Conservation (phyloP, 2,113 vertebrate species). For the Paralichthys olivaceus region DNA sequence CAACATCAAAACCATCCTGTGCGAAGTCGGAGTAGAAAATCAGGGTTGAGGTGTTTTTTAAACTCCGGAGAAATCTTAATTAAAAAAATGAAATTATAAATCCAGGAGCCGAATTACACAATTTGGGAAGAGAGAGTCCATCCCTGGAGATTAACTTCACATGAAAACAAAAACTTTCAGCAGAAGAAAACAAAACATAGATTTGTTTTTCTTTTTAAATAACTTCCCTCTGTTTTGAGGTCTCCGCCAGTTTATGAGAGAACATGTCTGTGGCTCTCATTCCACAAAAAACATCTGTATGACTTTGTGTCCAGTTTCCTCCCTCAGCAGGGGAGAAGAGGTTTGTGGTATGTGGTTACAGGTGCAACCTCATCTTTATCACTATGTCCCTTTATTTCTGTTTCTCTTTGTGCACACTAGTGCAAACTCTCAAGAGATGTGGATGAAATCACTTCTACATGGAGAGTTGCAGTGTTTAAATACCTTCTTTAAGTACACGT, state of each 20-base stretch:
- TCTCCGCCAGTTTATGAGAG: slow-evolving; percentile 76
- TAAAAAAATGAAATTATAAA: slow-evolving; percentile 58
- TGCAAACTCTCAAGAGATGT: slow-evolving; percentile 50
- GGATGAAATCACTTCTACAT: slow-evolving; percentile 37
- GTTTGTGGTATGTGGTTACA: slow-evolving; percentile 50
- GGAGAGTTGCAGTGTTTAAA: slow-evolving; percentile 41
- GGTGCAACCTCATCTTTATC: slow-evolving; percentile 10
- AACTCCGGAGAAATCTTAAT: slow-evolving; percentile 49
- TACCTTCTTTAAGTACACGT: slow-evolving; percentile 33
- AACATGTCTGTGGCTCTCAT: slow-evolving; percentile 75
- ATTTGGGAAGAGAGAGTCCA: slow-evolving; percentile 44
- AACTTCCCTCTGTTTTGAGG: slow-evolving; percentile 69
- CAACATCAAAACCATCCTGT: slow-evolving; percentile 60
- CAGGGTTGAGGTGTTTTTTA: neutral
- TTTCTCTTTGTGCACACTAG: slow-evolving; percentile 25
- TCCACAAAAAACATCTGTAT: slow-evolving; percentile 56
- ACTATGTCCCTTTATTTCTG: slow-evolving; percentile 22
- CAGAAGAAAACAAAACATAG: slow-evolving; percentile 68
- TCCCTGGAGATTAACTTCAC: slow-evolving; percentile 66
- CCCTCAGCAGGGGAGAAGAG: slow-evolving; percentile 52
- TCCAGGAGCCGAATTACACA: slow-evolving; percentile 59
- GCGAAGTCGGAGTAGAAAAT: slow-evolving; percentile 62
- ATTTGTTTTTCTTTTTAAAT: slow-evolving; percentile 50
- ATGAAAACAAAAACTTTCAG: slow-evolving; percentile 55
- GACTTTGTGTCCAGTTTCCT: slow-evolving; percentile 70